Conservation (phyloP, 2,113 vertebrate species). For the Podilymbus podiceps region DNA sequence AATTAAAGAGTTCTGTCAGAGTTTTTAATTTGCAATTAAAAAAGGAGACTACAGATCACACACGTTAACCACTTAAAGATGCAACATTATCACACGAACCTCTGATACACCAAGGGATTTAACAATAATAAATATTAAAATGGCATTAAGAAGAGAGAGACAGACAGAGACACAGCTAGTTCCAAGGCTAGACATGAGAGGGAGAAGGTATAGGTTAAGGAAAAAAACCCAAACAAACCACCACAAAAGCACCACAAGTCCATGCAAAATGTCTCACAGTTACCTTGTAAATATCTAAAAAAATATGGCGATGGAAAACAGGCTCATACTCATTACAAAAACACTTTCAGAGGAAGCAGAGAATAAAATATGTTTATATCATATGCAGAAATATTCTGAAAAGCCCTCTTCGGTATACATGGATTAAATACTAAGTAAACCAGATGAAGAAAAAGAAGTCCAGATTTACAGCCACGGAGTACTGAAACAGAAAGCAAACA, state of each 20-base stretch:
- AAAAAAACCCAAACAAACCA: neutral
- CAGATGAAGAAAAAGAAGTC: neutral
- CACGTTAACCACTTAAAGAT: neutral
- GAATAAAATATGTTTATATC: neutral
- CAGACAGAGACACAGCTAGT: neutral
- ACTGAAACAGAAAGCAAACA: neutral
- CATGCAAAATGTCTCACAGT: neutral
- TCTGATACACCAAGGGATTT: neutral
- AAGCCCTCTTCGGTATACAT: neutral
- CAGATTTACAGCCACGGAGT: neutral
- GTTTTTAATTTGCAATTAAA: neutral
- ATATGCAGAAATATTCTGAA: neutral
- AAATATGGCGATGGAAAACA: neutral
- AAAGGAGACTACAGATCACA: neutral
- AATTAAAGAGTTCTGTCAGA: neutral
- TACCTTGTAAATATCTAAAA: neutral
- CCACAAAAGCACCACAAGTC: neutral
- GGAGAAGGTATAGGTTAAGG: neutral
- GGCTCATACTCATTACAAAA: neutral
- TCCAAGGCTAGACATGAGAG: neutral
- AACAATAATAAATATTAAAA: neutral
- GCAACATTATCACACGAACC: neutral
- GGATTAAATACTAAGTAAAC: neutral
- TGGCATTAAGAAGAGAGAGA: neutral
- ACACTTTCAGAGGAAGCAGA: neutral